Conservation (phyloP, 2,113 vertebrate species). For the human region DNA sequence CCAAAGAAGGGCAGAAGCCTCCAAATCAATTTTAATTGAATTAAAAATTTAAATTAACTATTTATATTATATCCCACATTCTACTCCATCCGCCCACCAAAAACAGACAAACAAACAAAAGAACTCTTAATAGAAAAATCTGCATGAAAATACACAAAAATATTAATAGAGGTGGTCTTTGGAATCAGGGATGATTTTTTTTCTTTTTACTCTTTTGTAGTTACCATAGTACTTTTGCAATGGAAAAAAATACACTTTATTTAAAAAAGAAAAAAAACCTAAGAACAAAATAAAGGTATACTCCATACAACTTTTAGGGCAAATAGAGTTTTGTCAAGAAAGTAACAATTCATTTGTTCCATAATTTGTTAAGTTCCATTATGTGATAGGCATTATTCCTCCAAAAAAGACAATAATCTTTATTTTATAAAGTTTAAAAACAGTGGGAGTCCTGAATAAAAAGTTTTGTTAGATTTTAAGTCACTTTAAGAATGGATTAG, state of each 20-base stretch:
- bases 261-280: neutral
- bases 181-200: neutral
- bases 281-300: neutral
- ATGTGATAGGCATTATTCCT: neutral
- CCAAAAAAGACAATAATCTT: neutral
- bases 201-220: neutral
- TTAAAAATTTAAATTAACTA: neutral
- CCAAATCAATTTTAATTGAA: neutral
- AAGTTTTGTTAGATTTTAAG: neutral
- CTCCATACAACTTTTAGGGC: neutral
- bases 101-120: neutral
- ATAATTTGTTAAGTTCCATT: conserved; percentile 1
- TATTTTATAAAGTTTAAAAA: conserved; percentile 25
- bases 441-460: neutral
- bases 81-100: neutral
- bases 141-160: conserved; percentile 27
- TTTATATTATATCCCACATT: neutral
- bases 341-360: neutral
- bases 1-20: neutral
- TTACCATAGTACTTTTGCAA: neutral
- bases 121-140: neutral
- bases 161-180: neutral
- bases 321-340: neutral
- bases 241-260: neutral
- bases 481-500: neutral